Conservation (phyloP, 2,888 invertebrate species). For the Tetranychus truncatus region DNA sequence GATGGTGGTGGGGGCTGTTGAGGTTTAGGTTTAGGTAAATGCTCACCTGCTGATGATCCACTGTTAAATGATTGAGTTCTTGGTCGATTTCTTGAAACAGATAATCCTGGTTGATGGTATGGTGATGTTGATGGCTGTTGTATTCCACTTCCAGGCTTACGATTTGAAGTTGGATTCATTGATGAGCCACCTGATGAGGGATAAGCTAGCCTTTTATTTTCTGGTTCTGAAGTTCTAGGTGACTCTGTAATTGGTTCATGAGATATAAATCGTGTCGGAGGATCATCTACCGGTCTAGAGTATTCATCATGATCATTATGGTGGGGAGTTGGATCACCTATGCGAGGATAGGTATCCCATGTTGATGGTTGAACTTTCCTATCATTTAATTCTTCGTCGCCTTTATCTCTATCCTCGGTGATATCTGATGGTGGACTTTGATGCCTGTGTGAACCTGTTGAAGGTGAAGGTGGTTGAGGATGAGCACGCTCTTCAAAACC, state of each 20-base stretch:
- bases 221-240: not conserved
- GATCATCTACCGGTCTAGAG: not conserved
- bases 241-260: not conserved
- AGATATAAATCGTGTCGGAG: not conserved
- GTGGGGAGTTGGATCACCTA: not conserved
- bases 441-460: not conserved
- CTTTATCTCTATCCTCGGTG: not conserved
- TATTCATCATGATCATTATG: not conserved
- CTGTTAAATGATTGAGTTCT: not conserved
- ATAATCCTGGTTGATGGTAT: not conserved
- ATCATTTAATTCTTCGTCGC: not conserved
- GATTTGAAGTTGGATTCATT: not conserved
- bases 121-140: not conserved
- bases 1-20: not conserved
- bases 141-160: not conserved
- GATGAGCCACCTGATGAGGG: not conserved
- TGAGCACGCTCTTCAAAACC: not conserved
- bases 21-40: not conserved
- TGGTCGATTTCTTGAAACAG: not conserved
- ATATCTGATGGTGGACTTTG: not conserved
- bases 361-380: not conserved
- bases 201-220: no score
- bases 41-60: not conserved
- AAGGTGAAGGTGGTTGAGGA: not conserved
- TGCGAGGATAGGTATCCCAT: not conserved